phyloP scores from a whole-genome alignment of 2,113 vertebrate genomes.

The Brachirus orientalis region DNA sequence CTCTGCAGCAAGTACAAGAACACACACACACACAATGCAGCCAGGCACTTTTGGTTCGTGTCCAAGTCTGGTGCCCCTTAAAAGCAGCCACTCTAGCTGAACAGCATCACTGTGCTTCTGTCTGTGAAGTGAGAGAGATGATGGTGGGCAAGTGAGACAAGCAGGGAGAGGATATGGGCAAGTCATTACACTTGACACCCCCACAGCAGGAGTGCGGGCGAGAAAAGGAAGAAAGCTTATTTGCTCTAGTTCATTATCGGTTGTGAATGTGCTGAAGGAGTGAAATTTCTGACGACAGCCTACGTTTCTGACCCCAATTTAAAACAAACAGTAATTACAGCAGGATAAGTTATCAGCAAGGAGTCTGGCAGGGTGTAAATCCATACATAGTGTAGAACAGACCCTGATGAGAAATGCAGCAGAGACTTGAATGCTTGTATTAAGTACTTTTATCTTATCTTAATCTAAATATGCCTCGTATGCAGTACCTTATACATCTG shows the following conservation, averaged over 20 bases:
- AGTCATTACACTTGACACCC: slow-evolving; percentile 24
- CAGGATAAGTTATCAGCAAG: not conserved
- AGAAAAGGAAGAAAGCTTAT: slow-evolving; percentile 3
- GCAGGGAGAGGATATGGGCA: not conserved
- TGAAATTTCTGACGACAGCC: slow-evolving; percentile 12
- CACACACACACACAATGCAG: slow-evolving; percentile 10
- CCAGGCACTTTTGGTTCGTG: not conserved
- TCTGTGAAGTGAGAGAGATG: not conserved
- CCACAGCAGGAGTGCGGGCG: slow-evolving; percentile 7
- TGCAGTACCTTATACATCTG: not conserved
- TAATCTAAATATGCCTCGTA: too few relatives aligned
- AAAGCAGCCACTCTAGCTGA: slow-evolving; percentile 3
- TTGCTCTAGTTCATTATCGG: slow-evolving; percentile 58
- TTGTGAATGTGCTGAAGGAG: slow-evolving; percentile 28
- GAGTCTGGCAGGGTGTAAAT: not conserved
- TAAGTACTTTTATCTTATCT: too few relatives aligned
- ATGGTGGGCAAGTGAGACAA: not conserved
- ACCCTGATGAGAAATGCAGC: not conserved
- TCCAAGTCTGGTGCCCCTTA: not conserved
- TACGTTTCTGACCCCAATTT: slow-evolving; percentile 30
- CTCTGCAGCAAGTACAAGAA: too few relatives aligned
- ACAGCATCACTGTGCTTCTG: slow-evolving; percentile 16
- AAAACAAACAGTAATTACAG: slow-evolving; percentile 48
- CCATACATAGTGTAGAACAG: too few relatives aligned
- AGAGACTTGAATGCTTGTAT: too few relatives aligned